Conservation (phyloP, 1,140 invertebrate species). For the Mamestra configurata region DNA sequence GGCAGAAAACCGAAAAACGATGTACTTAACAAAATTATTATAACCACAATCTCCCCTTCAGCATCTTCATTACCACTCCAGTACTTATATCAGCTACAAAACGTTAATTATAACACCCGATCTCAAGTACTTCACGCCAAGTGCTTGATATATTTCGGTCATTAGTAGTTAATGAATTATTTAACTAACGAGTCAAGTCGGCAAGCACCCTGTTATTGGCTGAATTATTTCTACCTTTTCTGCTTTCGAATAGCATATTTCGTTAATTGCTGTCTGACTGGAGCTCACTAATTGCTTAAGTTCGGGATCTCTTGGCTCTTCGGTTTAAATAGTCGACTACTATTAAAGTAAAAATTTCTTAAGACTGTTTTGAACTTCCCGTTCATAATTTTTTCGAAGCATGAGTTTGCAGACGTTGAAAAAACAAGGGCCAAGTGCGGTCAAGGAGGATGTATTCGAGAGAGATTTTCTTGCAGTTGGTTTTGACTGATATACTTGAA, state of each 20-base stretch:
- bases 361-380: slow-evolving; percentile 80
- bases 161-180: slow-evolving; percentile 83
- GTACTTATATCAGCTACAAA: slow-evolving; percentile 30
- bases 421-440: slow-evolving; percentile 32
- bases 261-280: slow-evolving; percentile 86
- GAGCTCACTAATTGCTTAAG: slow-evolving; percentile 86
- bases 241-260: slow-evolving; percentile 83
- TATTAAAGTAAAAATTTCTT: slow-evolving; percentile 83
- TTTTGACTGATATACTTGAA: background rate
- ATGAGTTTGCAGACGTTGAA: slow-evolving; percentile 63
- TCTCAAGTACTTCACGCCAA: slow-evolving; percentile 30
- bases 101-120: slow-evolving; percentile 39
- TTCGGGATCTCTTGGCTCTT: slow-evolving; percentile 82
- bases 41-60: slow-evolving; percentile 3
- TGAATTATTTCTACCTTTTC: slow-evolving; percentile 84
- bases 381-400: slow-evolving; percentile 70
- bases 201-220: slow-evolving; percentile 73
- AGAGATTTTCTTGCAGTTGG: slow-evolving; percentile 9
- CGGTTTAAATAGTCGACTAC: slow-evolving; percentile 80
- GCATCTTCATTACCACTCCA: slow-evolving; percentile 12
- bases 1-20: background rate
- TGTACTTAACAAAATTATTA: slow-evolving; percentile 9
- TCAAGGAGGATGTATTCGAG: slow-evolving; percentile 7
- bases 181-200: slow-evolving; percentile 75
- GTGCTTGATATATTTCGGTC: slow-evolving; percentile 71